Evolutionary conservation across 2,888 invertebrate genomes (phyloP).

Genomic region (Macrophya annulata): DNA sequence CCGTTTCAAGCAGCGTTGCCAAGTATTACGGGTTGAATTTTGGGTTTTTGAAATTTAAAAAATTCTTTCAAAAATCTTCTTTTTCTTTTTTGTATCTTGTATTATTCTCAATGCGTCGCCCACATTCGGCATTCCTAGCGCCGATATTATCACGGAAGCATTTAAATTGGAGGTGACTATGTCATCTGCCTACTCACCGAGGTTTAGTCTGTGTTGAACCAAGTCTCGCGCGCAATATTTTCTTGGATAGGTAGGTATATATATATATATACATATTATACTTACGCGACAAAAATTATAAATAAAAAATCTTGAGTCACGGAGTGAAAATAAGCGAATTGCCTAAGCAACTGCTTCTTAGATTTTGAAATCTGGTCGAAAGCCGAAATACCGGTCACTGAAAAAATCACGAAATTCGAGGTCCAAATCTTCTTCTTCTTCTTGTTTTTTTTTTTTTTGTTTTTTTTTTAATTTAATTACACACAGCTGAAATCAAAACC

Average conservation of each 20-base stretch:
- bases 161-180: slow-evolving; percentile 30
- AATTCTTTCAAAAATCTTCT: background rate
- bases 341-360: slow-evolving; percentile 64
- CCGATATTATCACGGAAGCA: slow-evolving; percentile 14
- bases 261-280: background rate
- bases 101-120: background rate
- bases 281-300: slow-evolving; percentile 65
- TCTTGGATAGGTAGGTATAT: background rate
- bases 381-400: slow-evolving; percentile 6
- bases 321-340: slow-evolving; percentile 72
- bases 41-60: no score
- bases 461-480: slow-evolving; percentile 12
- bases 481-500: background rate
- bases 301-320: slow-evolving; percentile 72
- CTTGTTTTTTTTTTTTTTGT: background rate
- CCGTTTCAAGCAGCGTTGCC: background rate
- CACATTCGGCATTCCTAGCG: background rate
- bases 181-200: background rate
- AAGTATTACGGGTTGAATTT: background rate
- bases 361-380: slow-evolving; percentile 36
- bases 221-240: background rate
- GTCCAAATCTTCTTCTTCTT: slow-evolving; percentile 20
- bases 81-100: background rate
- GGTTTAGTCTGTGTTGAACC: background rate
- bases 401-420: slow-evolving; percentile 23